A percentile compares a stretch with the other conserved stretches of the same genome.
Evolutionary conservation across 2,113 vertebrate species (phyloP).

Genomic region (Chitala chitala): DNA sequence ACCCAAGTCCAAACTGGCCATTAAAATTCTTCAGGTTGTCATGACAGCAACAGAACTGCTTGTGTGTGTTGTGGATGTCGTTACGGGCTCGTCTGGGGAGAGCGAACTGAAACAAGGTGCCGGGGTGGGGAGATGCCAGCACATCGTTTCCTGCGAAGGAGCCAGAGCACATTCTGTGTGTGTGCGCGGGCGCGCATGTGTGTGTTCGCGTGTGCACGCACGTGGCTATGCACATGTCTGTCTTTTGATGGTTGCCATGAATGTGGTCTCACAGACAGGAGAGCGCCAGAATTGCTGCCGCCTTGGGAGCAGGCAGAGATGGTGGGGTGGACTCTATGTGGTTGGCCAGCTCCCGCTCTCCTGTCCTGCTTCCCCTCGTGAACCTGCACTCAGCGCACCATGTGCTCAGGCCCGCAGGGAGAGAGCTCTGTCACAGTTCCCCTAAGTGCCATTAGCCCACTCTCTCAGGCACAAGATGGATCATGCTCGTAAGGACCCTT

Average conservation of each 20-base stretch:
- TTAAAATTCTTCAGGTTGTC: conserved; percentile 1
- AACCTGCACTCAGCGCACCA: too few species aligned
- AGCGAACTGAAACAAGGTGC: background rate
- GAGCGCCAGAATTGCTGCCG: background rate
- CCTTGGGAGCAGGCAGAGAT: background rate
- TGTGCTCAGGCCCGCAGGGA: too few species aligned
- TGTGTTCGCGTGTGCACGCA: background rate
- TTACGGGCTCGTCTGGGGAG: background rate
- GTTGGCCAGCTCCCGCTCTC: background rate
- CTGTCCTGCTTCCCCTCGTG: too few species aligned
- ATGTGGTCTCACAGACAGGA: background rate
- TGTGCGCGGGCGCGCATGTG: background rate
- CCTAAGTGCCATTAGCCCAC: too few species aligned
- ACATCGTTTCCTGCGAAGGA: background rate
- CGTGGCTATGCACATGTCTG: background rate
- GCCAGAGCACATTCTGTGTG: too few species aligned
- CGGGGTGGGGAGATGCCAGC: background rate
- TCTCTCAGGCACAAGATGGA: too few species aligned
- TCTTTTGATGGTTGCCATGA: conserved; percentile 20
- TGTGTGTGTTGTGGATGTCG: conserved; percentile 18
- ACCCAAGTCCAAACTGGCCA: background rate
- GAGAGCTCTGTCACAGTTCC: too few species aligned
- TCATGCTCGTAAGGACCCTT: too few species aligned
- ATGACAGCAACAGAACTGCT: conserved; percentile 15
- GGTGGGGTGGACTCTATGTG: background rate